Evolutionary conservation across 2,113 vertebrate species (phyloP).

Genomic region (Sceloporus tristichus): DNA sequence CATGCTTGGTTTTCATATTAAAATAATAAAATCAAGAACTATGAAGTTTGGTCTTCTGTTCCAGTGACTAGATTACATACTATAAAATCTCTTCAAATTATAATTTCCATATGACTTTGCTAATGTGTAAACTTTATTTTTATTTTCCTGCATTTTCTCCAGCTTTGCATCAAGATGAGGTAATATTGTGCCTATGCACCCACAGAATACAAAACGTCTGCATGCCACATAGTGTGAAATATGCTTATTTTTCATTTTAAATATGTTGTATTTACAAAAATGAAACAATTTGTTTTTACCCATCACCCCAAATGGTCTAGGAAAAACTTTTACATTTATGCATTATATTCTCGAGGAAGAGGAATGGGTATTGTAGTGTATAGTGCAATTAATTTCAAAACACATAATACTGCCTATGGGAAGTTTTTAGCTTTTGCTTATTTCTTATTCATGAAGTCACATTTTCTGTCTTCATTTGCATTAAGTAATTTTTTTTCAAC

Average conservation of each 20-base stretch:
- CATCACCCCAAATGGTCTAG: neutral
- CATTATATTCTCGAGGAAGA: conserved; percentile 40
- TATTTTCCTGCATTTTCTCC: neutral
- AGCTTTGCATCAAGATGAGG: neutral
- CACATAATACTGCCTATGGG: conserved; percentile 53
- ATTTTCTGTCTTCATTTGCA: conserved; percentile 70
- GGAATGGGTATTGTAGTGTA: conserved; percentile 41
- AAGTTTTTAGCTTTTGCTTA: conserved; percentile 59
- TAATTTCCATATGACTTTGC: conserved; percentile 1
- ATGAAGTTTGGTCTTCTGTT: neutral
- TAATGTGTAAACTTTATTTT: neutral
- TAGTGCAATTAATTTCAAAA: conserved; percentile 65
- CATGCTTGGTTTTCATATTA: neutral
- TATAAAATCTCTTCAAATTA: neutral
- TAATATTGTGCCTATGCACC: neutral
- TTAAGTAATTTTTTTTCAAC: conserved; percentile 62
- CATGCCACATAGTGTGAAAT: conserved; percentile 19
- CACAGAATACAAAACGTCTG: neutral
- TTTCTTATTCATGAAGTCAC: conserved; percentile 73
- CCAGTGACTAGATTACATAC: neutral
- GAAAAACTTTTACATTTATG: conserved; percentile 36
- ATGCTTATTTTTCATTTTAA: conserved; percentile 32
- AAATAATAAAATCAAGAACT: neutral
- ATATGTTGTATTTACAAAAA: conserved; percentile 35
- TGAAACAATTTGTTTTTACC: conserved; percentile 18